These are phyloP conservation scores for Cygnus atratus DNA, from an alignment of 2,113 vertebrate genomes.

Conservation along the genomic window DNA sequence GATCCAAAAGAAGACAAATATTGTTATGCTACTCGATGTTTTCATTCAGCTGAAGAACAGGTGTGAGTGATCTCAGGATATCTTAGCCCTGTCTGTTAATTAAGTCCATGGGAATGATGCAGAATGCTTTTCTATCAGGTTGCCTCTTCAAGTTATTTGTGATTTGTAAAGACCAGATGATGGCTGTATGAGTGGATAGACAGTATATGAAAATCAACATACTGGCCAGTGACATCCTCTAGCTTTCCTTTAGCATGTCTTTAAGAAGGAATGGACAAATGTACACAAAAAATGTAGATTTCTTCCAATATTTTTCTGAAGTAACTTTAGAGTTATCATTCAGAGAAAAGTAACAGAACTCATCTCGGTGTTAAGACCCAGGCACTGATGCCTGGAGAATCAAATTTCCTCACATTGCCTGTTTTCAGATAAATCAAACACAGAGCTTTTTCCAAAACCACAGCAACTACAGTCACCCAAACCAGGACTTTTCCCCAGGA, in stretches of 20 bases:
- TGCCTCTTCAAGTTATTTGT: neutral
- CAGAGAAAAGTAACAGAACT: neutral
- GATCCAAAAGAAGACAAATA: conserved; percentile 27
- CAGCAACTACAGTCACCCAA: neutral
- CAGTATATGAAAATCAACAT: neutral
- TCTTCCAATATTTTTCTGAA: neutral
- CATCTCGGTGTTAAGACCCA: neutral
- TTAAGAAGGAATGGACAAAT: neutral
- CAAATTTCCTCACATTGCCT: neutral
- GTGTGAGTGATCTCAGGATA: neutral
- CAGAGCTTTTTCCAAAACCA: neutral
- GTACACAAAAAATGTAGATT: fast-evolving
- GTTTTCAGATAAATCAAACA: neutral
- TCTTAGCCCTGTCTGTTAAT: neutral
- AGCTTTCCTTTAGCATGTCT: neutral
- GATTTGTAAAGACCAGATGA: neutral
- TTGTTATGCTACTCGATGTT: neutral
- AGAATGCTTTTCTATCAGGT: neutral
- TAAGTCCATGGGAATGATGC: neutral
- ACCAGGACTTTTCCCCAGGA: neutral
- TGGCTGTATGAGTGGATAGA: neutral
- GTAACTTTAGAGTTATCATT: neutral
- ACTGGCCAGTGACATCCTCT: neutral
- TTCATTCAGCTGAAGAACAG: neutral
- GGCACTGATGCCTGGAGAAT: neutral